Evolutionary conservation across 2,888 invertebrate genomes (phyloP).

Genomic region (Oxytorus armatus): DNA sequence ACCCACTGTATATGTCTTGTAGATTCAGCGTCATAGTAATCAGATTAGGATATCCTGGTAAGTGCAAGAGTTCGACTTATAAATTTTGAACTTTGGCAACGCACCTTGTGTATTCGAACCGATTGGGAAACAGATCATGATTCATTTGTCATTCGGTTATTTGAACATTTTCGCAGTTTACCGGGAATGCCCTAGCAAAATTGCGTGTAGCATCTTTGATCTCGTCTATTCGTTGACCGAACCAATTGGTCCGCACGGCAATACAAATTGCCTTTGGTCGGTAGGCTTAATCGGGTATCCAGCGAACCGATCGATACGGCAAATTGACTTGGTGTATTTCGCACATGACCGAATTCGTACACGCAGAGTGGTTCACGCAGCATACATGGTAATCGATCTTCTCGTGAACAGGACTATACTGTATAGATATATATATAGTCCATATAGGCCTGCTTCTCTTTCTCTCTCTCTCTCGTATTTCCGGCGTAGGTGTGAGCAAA

Average conservation of each 20-base stretch:
- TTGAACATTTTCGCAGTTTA: background rate
- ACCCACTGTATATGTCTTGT: no score
- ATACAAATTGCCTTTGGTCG: slow-evolving; percentile 32
- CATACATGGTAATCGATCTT: slow-evolving; percentile 63
- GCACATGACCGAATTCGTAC: slow-evolving; percentile 55
- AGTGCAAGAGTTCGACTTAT: no score
- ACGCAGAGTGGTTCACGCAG: slow-evolving; percentile 51
- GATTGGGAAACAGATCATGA: no score
- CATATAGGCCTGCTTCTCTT: background rate
- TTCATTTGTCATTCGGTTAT: background rate
- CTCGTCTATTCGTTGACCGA: background rate
- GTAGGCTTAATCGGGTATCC: slow-evolving; percentile 35
- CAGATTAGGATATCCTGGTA: no score
- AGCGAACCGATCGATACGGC: slow-evolving; percentile 29
- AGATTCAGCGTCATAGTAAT: no score
- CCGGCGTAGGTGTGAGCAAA: slow-evolving; percentile 51
- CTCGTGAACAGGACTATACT: slow-evolving; percentile 28
- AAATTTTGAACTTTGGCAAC: no score
- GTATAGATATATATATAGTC: slow-evolving; percentile 10
- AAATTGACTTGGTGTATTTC: slow-evolving; percentile 54
- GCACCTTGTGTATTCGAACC: no score
- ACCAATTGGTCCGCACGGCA: slow-evolving; percentile 4
- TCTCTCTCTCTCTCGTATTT: slow-evolving; percentile 15
- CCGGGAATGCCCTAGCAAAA: background rate
- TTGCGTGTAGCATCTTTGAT: slow-evolving; percentile 16